Base-by-base conservation (phyloP, 2,797 vertebrate species). In the Diplodus sargus region DNA sequence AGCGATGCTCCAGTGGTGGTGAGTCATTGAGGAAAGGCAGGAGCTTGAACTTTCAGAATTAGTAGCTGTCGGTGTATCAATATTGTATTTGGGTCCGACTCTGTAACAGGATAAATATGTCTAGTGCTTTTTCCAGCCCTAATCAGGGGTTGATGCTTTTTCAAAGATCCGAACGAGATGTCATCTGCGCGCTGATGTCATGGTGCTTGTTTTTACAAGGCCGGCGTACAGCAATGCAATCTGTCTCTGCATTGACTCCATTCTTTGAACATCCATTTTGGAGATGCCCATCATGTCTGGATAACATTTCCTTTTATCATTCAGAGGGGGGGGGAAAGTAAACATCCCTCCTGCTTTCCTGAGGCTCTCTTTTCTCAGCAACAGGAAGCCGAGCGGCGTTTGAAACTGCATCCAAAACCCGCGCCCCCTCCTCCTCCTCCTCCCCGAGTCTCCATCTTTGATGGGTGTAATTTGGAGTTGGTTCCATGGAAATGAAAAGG, bases 401-500 rank as follows among this genome's bases (percentile, higher is more conserved):
- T 90, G 85, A 90, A 88, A 91, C 77, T 82, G 82, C 83, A 91
- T 87, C 89, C 84, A 52, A 88, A 34, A 81, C 79, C 84, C 65
- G 70, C 34, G 2, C 20, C 10, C 17, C 15, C 23, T 12, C 52
- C 45, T 15, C 22, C 13, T 54, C 45, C 17, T 28, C 23, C 62
- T 25, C 66, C 51, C 25, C 74, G 49, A 15, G 79, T 54, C 64
- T 48, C 54, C 80, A 88, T 78, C 87, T 92, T 90, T 91, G 89
- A 91, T 89, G 90, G 87, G 80, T 42, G 59, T 92, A 91, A 90
- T 86, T 89, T 83, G 77, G 89, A 90, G 81, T 78, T 88, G 75
- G 82, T 82, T 85, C 75, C 49, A 52, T 89, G 76, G 86, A 89
- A 93, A 93, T 92, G 86, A 92, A 90, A 93, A 91, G 89, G 89